Evolutionary conservation across 2,113 vertebrate genomes (phyloP), one percentile per base, ranked within the genome.

Genomic region (Pogonocichla stellata): DNA sequence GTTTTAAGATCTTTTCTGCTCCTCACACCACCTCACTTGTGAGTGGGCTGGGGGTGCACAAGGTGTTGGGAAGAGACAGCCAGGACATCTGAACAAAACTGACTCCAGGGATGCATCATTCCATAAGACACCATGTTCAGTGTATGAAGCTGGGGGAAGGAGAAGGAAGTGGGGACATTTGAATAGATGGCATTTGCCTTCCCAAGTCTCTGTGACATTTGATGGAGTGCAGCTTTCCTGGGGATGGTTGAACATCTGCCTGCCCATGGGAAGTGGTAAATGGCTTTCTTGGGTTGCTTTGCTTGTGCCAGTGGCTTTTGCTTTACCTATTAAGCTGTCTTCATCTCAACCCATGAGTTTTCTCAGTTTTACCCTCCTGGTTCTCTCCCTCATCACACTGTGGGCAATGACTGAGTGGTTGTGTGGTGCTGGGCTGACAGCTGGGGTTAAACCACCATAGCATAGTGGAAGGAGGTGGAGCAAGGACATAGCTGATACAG

Each of bases 1-100:
- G 18, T 12, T 7, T 19, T 66, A 64, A 69, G 14, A 43, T 2
- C 14, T 74, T 53, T 64, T 47, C 26, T 36, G 7, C n/a, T 26
- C 34, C 33, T 74, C 48, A 47, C 0, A 0, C 17, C n/a, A 36
- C 26, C 42, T 24, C 13, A 19, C 16, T 45, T 31, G 9, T 4
- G 18, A 64, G 26, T 17, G 26, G 48, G 10, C 61, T 79, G 31
- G 38, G 15, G 6, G 6, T 22, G 14, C 23, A 69, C 42, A 47
- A 38, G 31, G 4, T 33, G 5, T 2, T 51, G 33, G 22, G 58
- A 56, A 18, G 60, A 20, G 33, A 16, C 47, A 45, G 24, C 34
- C 9, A 31, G 34, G 23, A n/a, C 36, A 57, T 38, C 16, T 58
- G 64, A 53, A 26, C 3, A 18, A 48, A 64, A 40, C 17, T 28